Conservation (phyloP, 2,888 invertebrate species). For the Alloscopus bannaensis region DNA sequence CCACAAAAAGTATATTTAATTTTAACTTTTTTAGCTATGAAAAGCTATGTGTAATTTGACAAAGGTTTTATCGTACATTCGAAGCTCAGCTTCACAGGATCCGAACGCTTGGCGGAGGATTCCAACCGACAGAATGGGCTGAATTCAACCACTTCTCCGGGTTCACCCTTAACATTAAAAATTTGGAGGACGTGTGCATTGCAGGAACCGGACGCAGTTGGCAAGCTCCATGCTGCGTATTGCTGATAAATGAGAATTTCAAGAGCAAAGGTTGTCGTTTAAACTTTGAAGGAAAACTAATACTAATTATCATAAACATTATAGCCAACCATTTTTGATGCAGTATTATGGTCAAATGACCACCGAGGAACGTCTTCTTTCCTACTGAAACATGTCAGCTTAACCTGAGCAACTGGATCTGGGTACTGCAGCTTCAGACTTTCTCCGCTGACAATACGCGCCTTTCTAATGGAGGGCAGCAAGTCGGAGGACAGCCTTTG, state of each 20-base stretch:
- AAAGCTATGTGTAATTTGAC: neutral
- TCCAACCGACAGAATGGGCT: constrained; percentile 27
- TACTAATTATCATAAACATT: neutral
- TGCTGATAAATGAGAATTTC: neutral
- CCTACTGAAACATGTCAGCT: constrained; percentile 26
- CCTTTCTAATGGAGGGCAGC: constrained; percentile 15
- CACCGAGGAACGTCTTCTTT: neutral
- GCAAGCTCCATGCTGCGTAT: constrained; percentile 11
- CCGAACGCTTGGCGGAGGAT: neutral
- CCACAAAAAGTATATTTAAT: neutral
- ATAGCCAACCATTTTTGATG: constrained; percentile 34
- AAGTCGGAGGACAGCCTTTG: constrained; percentile 11
- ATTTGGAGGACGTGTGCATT: too few species aligned
- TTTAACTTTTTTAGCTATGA: neutral
- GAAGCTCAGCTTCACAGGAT: constrained; percentile 7
- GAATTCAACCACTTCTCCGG: too few species aligned
- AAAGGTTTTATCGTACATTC: constrained; percentile 17
- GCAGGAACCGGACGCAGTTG: neutral
- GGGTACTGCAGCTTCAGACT: neutral
- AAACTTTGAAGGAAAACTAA: neutral
- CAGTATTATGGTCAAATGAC: constrained; percentile 22
- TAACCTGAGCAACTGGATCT: constrained; percentile 4
- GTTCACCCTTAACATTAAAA: too few species aligned
- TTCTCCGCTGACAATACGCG: constrained; percentile 18
- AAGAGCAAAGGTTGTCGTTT: neutral